These are phyloP conservation scores for Agonopterix arenella DNA, from an alignment of 2,888 invertebrate species.

Conservation along the genomic window DNA sequence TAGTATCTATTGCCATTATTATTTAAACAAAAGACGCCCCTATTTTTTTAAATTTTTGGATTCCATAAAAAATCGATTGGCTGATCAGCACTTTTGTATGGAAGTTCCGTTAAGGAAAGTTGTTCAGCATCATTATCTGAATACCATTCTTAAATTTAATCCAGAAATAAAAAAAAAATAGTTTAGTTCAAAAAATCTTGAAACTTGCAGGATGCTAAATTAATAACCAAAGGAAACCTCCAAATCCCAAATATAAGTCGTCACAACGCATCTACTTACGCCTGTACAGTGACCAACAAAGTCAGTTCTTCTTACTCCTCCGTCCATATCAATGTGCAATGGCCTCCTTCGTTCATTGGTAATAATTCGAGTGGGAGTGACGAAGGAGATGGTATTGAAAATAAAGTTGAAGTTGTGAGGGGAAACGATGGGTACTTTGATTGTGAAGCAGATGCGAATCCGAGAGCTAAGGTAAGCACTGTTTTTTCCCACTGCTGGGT, in stretches of 20 bases:
- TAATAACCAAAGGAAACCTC: conserved; percentile 37
- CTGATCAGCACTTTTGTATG: too few relatives aligned
- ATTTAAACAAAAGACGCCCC: too few relatives aligned
- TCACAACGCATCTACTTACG: conserved; percentile 68
- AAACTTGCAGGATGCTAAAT: conserved; percentile 42
- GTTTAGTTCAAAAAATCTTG: too few relatives aligned
- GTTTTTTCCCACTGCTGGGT: too few relatives aligned
- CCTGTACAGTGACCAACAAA: conserved; percentile 77
- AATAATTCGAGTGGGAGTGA: too few relatives aligned
- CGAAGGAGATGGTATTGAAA: not conserved
- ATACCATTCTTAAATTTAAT: too few relatives aligned
- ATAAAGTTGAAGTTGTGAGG: conserved; percentile 28
- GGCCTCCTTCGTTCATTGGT: conserved; percentile 48
- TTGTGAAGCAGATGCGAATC: conserved; percentile 55
- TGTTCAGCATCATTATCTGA: too few relatives aligned
- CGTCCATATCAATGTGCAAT: conserved; percentile 72
- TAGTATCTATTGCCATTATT: too few relatives aligned
- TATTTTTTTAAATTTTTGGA: too few relatives aligned
- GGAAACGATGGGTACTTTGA: conserved; percentile 47
- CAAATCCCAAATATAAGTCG: conserved; percentile 44
- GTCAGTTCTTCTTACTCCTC: conserved; percentile 72
- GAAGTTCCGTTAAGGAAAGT: too few relatives aligned
- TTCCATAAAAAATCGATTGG: too few relatives aligned
- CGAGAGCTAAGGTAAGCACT: conserved; percentile 43
- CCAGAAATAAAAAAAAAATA: too few relatives aligned